These are phyloP conservation scores for Apotomis betuletana DNA, from an alignment of 2,888 invertebrate species.

Conservation along the genomic window DNA sequence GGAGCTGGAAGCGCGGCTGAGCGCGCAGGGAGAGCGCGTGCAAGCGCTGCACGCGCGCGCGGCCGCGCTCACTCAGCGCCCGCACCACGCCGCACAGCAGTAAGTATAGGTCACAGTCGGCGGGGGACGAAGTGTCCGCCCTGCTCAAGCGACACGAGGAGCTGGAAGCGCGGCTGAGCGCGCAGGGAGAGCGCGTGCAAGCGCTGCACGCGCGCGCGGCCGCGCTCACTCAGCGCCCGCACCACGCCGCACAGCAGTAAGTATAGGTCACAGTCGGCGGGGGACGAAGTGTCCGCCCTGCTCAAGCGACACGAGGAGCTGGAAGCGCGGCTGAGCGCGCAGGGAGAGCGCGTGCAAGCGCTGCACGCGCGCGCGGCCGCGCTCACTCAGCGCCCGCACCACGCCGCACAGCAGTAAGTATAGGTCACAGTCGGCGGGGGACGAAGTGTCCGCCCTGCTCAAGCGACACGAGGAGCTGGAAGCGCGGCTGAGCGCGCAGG, in stretches of 20 bases:
- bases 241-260: slow-evolving; percentile 92
- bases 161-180: slow-evolving; percentile 94
- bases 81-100: slow-evolving; percentile 92
- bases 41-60: slow-evolving; percentile 93
- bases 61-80: slow-evolving; percentile 88
- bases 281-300: slow-evolving; percentile 96
- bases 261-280: slow-evolving; percentile 87
- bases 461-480: slow-evolving; percentile 97
- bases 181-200: slow-evolving; percentile 95
- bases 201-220: slow-evolving; percentile 93
- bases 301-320: slow-evolving; percentile 97
- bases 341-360: slow-evolving; percentile 94
- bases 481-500: slow-evolving; percentile 95
- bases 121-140: slow-evolving; percentile 95
- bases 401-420: no score
- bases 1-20: slow-evolving; percentile 95
- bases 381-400: slow-evolving; percentile 90
- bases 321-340: slow-evolving; percentile 94
- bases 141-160: slow-evolving; percentile 96
- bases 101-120: slow-evolving; percentile 87
- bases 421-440: slow-evolving; percentile 89
- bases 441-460: slow-evolving; percentile 95
- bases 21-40: slow-evolving; percentile 96
- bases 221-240: slow-evolving; percentile 89
- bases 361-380: slow-evolving; percentile 93